Conservation (phyloP, 1,140 invertebrate genomes). For the Caerostris extrusa region DNA sequence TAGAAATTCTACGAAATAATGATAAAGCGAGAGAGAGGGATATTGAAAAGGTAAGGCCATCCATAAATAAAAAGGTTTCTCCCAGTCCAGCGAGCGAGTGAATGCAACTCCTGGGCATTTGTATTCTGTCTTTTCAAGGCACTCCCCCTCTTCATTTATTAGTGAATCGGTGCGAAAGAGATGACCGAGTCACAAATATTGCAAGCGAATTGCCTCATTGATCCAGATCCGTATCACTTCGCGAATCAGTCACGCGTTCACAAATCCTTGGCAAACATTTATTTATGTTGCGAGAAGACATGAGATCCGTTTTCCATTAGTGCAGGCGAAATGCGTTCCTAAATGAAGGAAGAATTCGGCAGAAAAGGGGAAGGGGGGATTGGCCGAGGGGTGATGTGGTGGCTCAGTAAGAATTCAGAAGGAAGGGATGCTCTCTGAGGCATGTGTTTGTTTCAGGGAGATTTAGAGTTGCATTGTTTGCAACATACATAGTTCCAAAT, state of each 20-base stretch:
- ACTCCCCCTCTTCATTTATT: background rate
- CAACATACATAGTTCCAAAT: too few species aligned
- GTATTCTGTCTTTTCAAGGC: background rate
- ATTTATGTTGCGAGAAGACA: constrained; percentile 28
- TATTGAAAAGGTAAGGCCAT: background rate
- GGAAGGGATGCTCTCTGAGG: background rate
- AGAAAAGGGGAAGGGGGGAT: background rate
- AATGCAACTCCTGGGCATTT: background rate
- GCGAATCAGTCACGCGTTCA: too few species aligned
- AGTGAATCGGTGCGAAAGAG: background rate
- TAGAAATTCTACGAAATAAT: background rate
- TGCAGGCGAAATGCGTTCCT: background rate
- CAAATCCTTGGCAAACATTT: background rate
- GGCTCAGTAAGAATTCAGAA: background rate
- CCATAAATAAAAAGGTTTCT: background rate
- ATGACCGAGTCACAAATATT: constrained; percentile 20
- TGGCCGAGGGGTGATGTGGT: background rate
- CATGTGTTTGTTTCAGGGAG: background rate
- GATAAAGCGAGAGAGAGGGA: background rate
- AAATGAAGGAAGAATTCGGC: background rate
- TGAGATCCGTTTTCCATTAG: background rate
- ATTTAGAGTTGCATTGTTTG: background rate
- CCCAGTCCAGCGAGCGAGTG: background rate
- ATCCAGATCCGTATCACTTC: background rate
- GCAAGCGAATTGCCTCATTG: constrained; percentile 9